phyloP scores from a whole-genome alignment of 2,888 invertebrate species.

The Sthenelais limicola region DNA sequence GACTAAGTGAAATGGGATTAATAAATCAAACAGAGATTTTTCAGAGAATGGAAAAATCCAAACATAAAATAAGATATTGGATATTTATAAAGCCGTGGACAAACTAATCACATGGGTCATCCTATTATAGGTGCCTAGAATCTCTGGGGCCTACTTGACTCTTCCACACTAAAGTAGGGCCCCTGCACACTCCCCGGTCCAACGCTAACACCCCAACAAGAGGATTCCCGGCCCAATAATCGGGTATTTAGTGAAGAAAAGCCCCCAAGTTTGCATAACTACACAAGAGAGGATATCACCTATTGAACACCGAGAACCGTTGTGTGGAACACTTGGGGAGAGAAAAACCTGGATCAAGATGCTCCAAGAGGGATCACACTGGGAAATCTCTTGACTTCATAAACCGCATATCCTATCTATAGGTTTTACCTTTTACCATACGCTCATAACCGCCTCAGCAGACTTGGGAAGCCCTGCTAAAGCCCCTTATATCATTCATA shows the following conservation, averaged over 20 bases:
- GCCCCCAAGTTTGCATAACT: constrained; percentile 17
- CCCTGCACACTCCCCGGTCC: background rate
- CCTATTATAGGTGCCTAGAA: constrained; percentile 1
- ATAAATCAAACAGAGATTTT: too few relatives aligned
- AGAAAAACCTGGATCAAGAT: constrained; percentile 1
- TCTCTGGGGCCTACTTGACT: constrained; percentile 22
- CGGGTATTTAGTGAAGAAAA: constrained; percentile 11
- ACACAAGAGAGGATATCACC: constrained; percentile 12
- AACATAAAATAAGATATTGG: too few relatives aligned
- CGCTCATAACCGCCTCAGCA: background rate
- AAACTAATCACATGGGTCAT: constrained; percentile 29
- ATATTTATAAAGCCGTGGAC: too few relatives aligned
- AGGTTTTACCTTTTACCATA: too few relatives aligned
- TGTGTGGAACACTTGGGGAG: background rate
- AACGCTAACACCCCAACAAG: constrained; percentile 5
- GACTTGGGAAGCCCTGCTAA: background rate
- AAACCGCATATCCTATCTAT: too few relatives aligned
- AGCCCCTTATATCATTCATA: constrained; percentile 24
- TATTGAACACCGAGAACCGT: constrained; percentile 14
- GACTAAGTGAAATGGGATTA: too few relatives aligned
- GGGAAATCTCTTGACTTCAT: constrained; percentile 27
- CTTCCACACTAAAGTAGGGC: background rate
- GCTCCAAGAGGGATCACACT: background rate
- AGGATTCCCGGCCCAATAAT: constrained; percentile 29
- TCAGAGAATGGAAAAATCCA: too few relatives aligned